These are phyloP conservation scores for Drosophila testacea DNA, from an alignment of 2,888 invertebrate species.

Conservation along the genomic window DNA sequence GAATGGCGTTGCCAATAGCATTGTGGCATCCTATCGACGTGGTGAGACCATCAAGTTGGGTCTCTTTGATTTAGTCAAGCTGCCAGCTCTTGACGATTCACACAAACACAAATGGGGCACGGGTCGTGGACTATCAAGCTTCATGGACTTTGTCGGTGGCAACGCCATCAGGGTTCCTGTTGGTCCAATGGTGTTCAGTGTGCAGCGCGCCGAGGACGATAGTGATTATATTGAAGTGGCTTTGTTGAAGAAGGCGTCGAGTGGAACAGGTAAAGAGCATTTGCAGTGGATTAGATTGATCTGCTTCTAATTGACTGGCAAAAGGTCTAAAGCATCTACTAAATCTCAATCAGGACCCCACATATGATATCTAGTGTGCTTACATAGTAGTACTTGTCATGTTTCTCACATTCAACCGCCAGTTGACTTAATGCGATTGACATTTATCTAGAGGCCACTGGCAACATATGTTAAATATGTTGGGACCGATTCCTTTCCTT, in stretches of 20 bases:
- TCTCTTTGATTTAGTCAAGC: conserved; percentile 87
- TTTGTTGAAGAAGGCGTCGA: conserved; percentile 80
- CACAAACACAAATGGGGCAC: conserved; percentile 69
- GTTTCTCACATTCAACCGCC: conserved; percentile 29
- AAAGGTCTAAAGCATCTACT: background rate
- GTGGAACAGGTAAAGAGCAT: conserved; percentile 78
- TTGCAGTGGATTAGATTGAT: conserved; percentile 35
- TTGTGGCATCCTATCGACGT: conserved; percentile 86
- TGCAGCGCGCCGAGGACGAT: conserved; percentile 84
- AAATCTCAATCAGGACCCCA: conserved; percentile 21
- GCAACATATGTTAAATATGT: conserved; percentile 43
- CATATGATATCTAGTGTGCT: conserved; percentile 18
- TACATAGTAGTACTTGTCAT: conserved; percentile 40
- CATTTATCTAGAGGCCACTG: conserved; percentile 20
- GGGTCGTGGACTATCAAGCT: conserved; percentile 79
- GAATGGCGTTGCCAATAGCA: conserved; percentile 86
- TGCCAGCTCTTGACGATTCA: conserved; percentile 76
- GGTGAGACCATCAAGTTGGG: conserved; percentile 87
- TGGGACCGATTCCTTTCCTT: background rate
- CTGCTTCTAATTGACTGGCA: conserved; percentile 32
- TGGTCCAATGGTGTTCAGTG: conserved; percentile 84
- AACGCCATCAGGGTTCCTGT: conserved; percentile 84
- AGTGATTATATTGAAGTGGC: conserved; percentile 84
- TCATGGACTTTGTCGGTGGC: conserved; percentile 83
- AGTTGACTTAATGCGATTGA: conserved; percentile 41